phyloP scores from a whole-genome alignment of 1,140 invertebrate species.

The Trichogramma pretiosum region DNA sequence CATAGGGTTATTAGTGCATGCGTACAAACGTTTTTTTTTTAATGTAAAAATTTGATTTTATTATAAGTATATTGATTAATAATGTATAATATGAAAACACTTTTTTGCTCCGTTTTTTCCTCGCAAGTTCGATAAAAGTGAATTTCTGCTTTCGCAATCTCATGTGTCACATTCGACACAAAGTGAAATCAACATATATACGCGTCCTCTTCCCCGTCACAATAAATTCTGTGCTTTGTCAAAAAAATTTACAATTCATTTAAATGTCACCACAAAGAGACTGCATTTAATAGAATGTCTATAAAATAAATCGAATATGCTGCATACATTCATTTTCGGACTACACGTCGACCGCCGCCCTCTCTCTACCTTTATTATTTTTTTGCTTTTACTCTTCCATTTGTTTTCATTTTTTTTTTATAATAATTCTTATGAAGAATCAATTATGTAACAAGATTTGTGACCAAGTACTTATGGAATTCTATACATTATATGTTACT shows the following conservation, averaged over 20 bases:
- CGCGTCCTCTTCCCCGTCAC: conserved; percentile 2
- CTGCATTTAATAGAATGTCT: no score
- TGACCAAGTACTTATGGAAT: conserved; percentile 18
- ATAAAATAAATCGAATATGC: conserved; percentile 13
- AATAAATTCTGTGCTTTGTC: no score
- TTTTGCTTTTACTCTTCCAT: background rate
- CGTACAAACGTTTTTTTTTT: no score
- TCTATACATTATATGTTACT: conserved; percentile 20
- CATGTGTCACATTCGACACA: conserved; percentile 16
- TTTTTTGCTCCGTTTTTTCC: conserved; percentile 14
- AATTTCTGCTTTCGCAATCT: conserved; percentile 16
- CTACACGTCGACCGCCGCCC: no score
- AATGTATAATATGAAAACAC: conserved; percentile 17
- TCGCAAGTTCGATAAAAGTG: conserved; percentile 16
- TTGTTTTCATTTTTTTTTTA: background rate
- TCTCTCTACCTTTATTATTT: no score
- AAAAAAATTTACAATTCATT: no score
- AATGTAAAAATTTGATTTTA: conserved; percentile 19
- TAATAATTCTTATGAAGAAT: conserved; percentile 10
- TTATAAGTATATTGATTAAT: conserved; percentile 16
- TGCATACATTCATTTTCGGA: conserved; percentile 10
- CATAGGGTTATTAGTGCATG: no score
- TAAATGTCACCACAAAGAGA: no score
- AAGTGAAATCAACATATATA: conserved; percentile 17
- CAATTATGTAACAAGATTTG: conserved; percentile 17